Base-by-base conservation (phyloP, 2,113 vertebrate species). In the Picathartes gymnocephalus region DNA sequence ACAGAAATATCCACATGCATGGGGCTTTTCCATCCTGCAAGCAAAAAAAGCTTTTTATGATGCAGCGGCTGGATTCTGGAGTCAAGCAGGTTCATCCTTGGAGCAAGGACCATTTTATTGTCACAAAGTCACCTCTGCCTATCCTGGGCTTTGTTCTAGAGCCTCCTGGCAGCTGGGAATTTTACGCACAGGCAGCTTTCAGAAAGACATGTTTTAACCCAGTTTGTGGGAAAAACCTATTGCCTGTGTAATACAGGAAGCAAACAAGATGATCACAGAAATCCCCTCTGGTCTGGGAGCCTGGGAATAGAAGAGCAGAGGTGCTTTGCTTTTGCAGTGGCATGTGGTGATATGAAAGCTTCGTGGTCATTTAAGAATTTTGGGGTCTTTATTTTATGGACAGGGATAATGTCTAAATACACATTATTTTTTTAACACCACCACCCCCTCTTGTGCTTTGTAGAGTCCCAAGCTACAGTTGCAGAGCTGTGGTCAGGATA, bases 401-500 rank as follows among this genome's bases (percentile, higher is more conserved):
- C 74, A 94, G 90, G 95, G 95, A 93, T 96, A 97, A 96, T 93
- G 90, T 81, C 87, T 96, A 93, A 94, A 86, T 96, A 86, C 84
- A 93, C 83, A 72, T 95, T 81, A 90, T 93, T 96, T 95, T 95
- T 96, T 96, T 90, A 95, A 93, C 94, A 96, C 90, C 77, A 15
- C 82, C 88, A 72, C 82, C 85, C 84, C 54, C 73, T 58, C 92
- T 93, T 85, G 81, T 84, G 91, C 91, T 96, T 88, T 95, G 91
- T 73, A 84, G 95, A 92, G 95, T 94, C 73, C 95, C 91, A 44
- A 81, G 81, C 92, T 96, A 69, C 69, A 76, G 81, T 96, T 94
- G 91, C 93, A 86, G 91, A 93, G 88, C 80, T 96, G 86, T 93
- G 93, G 92, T 83, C 85, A 95, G 96, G 96, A 98, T 97, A 93